These are phyloP conservation scores for Grantiella picta DNA, from an alignment of 2,113 vertebrate genomes.

Conservation along the genomic window DNA sequence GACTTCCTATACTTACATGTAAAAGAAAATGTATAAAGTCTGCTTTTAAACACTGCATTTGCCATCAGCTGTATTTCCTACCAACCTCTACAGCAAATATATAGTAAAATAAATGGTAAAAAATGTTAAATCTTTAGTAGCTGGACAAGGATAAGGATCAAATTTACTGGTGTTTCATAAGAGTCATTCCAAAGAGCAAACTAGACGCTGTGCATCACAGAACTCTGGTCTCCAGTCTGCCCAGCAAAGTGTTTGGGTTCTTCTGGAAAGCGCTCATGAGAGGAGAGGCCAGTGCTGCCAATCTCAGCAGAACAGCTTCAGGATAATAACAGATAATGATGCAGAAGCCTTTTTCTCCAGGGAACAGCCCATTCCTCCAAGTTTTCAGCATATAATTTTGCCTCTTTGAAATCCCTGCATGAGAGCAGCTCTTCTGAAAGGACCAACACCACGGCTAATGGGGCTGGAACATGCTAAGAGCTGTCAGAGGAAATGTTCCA, in stretches of 20 bases:
- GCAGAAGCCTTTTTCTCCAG: neutral
- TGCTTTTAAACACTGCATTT: neutral
- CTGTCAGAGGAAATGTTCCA: neutral
- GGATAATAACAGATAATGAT: neutral
- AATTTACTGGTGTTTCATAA: neutral
- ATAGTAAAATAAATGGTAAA: no score
- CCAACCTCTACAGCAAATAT: neutral
- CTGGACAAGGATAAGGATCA: neutral
- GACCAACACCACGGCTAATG: neutral
- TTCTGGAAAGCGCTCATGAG: neutral
- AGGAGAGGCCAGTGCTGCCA: neutral
- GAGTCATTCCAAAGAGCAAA: neutral
- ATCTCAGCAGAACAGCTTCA: neutral
- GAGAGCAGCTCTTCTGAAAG: neutral
- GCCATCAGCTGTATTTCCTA: neutral
- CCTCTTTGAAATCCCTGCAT: neutral
- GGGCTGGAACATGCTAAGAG: neutral
- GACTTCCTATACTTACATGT: neutral
- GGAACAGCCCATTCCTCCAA: neutral
- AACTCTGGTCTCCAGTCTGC: no score
- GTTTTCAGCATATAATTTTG: neutral
- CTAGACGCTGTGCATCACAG: neutral
- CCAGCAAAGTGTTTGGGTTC: accelerated
- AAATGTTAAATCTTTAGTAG: neutral
- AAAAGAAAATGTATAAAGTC: neutral